phyloP scores from a whole-genome alignment of 2,113 vertebrate genomes.

The Martes martes region DNA sequence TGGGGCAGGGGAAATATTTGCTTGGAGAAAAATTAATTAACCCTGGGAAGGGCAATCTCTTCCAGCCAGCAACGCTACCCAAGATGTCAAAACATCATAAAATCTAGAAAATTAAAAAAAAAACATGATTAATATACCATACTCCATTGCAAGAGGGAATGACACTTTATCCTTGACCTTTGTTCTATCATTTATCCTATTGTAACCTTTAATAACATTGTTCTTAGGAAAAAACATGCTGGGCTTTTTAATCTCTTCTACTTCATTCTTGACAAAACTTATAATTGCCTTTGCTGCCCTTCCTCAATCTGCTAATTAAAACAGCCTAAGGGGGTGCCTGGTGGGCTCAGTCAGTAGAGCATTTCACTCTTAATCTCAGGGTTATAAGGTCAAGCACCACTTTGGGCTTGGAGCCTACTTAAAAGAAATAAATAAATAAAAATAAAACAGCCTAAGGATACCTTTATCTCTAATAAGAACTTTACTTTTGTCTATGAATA shows the following conservation, averaged over 20 bases:
- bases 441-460: background rate
- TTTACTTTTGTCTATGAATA: background rate
- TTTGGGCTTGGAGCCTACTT: background rate
- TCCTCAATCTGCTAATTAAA: background rate
- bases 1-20: background rate
- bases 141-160: background rate
- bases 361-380: background rate
- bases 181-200: background rate
- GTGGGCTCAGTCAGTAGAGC: background rate
- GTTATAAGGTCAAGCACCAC: background rate
- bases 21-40: background rate
- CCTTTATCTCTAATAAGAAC: background rate
- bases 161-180: background rate
- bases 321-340: background rate
- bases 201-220: background rate
- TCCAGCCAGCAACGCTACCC: background rate
- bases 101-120: background rate
- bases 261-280: background rate
- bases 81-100: background rate
- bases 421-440: background rate
- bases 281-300: background rate
- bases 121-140: background rate
- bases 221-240: background rate
- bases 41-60: background rate
- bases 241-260: background rate